These are phyloP conservation scores for Echeneis naucrates DNA, from an alignment of 2,797 vertebrate genomes.

Conservation along the genomic window DNA sequence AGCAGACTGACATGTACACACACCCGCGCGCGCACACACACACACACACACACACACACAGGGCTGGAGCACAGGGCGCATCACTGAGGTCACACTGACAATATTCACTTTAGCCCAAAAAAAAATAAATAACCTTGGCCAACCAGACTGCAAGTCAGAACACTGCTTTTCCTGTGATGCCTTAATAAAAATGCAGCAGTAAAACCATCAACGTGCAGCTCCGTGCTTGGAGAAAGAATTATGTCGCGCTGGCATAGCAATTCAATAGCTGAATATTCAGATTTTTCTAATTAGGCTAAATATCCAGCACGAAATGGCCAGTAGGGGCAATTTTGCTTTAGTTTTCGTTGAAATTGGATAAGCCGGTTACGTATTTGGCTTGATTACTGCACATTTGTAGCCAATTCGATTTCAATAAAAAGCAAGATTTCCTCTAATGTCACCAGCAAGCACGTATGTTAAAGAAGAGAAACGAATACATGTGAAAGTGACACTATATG, in stretches of 20 bases:
- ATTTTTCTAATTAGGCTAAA: neutral
- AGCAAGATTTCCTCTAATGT: neutral
- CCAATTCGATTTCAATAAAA: neutral
- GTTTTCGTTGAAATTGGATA: neutral
- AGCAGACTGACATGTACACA: too few species aligned
- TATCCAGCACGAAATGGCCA: neutral
- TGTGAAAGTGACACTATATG: neutral
- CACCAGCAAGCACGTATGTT: neutral
- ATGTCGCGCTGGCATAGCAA: neutral
- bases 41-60: conserved; percentile 40
- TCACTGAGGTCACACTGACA: conserved; percentile 43
- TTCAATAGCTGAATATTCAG: neutral
- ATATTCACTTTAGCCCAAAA: conserved; percentile 7
- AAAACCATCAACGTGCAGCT: neutral
- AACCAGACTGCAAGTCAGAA: conserved; percentile 11
- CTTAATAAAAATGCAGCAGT: conserved; percentile 13
- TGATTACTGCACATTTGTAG: neutral
- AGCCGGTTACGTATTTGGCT: neutral
- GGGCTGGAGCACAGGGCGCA: conserved; percentile 41
- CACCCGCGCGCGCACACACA: conserved; percentile 64
- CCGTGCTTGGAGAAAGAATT: neutral
- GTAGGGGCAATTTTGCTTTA: neutral
- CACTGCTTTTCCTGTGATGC: conserved; percentile 25
- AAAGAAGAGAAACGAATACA: neutral
- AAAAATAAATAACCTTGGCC: neutral